These are phyloP conservation scores for Odontomachus brunneus DNA, from an alignment of 1,140 invertebrate genomes.

Conservation along the genomic window DNA sequence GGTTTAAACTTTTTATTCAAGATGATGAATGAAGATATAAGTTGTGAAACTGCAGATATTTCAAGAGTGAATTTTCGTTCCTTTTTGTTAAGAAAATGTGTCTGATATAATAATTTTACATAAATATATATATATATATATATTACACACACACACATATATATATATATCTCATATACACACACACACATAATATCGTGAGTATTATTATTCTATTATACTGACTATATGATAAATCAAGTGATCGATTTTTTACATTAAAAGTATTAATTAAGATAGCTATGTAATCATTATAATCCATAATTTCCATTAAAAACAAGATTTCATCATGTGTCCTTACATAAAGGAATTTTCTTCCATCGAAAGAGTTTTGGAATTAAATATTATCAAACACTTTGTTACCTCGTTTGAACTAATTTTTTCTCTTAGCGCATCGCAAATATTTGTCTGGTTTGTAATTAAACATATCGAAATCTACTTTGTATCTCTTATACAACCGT, in stretches of 20 bases:
- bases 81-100: neutral
- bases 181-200: neutral
- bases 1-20: neutral
- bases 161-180: too few relatives aligned
- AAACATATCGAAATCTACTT: slow-evolving; percentile 83
- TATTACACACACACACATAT: too few relatives aligned
- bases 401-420: slow-evolving; percentile 36
- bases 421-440: slow-evolving; percentile 72
- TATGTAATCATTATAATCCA: neutral
- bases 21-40: neutral
- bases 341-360: slow-evolving; percentile 46
- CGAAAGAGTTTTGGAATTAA: slow-evolving; percentile 54
- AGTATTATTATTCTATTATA: neutral
- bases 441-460: slow-evolving; percentile 79
- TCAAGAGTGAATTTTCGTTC: neutral
- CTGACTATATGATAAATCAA: slow-evolving; percentile 3
- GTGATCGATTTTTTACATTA: neutral
- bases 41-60: too few relatives aligned
- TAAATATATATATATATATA: too few relatives aligned
- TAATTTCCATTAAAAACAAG: neutral
- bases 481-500: slow-evolving; percentile 80
- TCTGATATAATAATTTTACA: slow-evolving; percentile 30
- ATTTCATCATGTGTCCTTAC: neutral
- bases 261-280: neutral
- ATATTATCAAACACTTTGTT: slow-evolving; percentile 29